These are phyloP conservation scores for Melanocharis versteri DNA, from an alignment of 2,113 vertebrate species.

Conservation along the genomic window DNA sequence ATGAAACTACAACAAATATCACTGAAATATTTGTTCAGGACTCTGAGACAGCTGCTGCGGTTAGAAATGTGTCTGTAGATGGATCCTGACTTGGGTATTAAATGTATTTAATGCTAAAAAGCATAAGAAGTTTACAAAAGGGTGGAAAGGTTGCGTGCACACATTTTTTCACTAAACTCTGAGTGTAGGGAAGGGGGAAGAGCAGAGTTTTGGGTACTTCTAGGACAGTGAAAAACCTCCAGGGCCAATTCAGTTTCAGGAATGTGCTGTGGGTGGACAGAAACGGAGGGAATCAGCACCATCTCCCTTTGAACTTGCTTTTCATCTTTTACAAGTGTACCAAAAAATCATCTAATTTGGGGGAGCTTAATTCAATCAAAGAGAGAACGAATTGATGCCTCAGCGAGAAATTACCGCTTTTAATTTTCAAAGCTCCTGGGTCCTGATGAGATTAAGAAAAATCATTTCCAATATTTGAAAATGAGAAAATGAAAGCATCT, in stretches of 20 bases:
- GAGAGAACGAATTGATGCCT: background rate
- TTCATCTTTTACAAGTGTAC: background rate
- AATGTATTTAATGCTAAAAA: background rate
- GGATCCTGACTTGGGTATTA: background rate
- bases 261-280: background rate
- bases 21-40: background rate
- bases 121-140: background rate
- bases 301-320: background rate
- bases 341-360: background rate
- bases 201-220: background rate
- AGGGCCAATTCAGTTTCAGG: background rate
- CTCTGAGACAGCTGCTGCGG: background rate
- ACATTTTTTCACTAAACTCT: background rate
- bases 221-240: background rate
- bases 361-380: background rate
- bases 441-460: background rate
- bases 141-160: rapidly evolving
- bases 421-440: background rate
- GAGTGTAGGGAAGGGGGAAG: background rate
- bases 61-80: background rate
- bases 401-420: background rate
- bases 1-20: background rate
- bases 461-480: background rate
- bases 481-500: constrained; percentile 4
- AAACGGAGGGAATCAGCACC: background rate